phyloP scores from a whole-genome alignment of 2,888 invertebrate species.

The Spisula subtruncata region DNA sequence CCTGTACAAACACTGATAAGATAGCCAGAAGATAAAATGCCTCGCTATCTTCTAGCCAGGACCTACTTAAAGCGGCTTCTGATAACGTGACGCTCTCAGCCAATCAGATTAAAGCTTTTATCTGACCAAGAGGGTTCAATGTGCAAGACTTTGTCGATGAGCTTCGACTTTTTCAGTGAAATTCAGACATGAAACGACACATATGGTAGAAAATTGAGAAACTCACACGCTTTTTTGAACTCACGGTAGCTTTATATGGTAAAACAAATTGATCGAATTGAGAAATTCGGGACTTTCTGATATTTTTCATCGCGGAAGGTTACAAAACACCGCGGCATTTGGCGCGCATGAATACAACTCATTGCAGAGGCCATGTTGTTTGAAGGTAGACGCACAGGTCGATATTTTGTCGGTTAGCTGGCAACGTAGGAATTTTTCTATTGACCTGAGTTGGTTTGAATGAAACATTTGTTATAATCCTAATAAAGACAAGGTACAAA shows the following conservation, averaged over 20 bases:
- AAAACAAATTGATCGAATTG: neutral
- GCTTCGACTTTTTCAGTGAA: slow-evolving; percentile 49
- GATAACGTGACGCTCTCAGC: slow-evolving; percentile 60
- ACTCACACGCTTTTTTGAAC: slow-evolving; percentile 63
- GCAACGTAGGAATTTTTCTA: slow-evolving; percentile 68
- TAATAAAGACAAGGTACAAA: slow-evolving; percentile 9
- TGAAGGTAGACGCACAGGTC: slow-evolving; percentile 49
- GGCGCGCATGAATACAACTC: slow-evolving; percentile 62
- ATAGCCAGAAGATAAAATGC: slow-evolving; percentile 66
- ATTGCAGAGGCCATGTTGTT: slow-evolving; percentile 42
- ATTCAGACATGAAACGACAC: slow-evolving; percentile 59
- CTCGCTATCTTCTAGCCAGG: slow-evolving; percentile 62
- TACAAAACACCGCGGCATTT: slow-evolving; percentile 51
- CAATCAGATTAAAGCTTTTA: slow-evolving; percentile 59
- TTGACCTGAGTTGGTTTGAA: slow-evolving; percentile 35
- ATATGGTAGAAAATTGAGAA: slow-evolving; percentile 58
- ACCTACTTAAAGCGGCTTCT: slow-evolving; percentile 67
- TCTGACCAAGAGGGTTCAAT: slow-evolving; percentile 62
- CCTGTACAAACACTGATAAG: slow-evolving; percentile 71
- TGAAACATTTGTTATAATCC: slow-evolving; percentile 17
- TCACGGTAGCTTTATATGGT: slow-evolving; percentile 7
- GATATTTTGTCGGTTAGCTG: slow-evolving; percentile 56
- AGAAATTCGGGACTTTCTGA: neutral
- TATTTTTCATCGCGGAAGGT: slow-evolving; percentile 62
- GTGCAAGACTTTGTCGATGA: slow-evolving; percentile 55